Evolutionary conservation across 64 coral and sea anemone genomes (phyloP), one percentile per base, ranked within the genome.

Genomic region (Cladopsammia gracilis): DNA sequence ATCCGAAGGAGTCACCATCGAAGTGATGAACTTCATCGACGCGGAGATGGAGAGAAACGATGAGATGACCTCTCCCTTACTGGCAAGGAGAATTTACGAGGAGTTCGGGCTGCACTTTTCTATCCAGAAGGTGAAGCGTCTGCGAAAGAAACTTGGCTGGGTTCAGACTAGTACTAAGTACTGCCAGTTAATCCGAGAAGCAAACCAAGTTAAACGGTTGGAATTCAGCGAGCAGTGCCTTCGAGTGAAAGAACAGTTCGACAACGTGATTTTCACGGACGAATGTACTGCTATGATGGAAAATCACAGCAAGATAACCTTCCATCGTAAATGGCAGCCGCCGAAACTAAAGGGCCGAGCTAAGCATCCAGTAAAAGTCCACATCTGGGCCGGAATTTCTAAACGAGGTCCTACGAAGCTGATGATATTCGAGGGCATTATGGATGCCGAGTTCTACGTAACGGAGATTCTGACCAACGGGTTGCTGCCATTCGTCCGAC

Each of bases 201-300:
- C 26, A 11, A 92, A 86, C 71, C 70, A 57, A 62, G 56, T 83
- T 10, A 92, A 86, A 54, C 71, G 80, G 46, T 6, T 86, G 9
- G 79, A 92, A 48, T 92, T 83, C 81, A 71, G 79, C 34, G 25
- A 50, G 7, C 71, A 22, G 74, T 59, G 71, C 34, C 48, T 92
- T 13, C 6, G 60, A 4, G 34, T 20, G 2, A 75, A 76, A 4
- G 90, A 92, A 76, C 70, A 71, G 13, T 92, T 92, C 16, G 70
- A 76, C 52, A 46, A 84, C 44, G 89, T 92, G 10, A 92, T 92
- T 67, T 92, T 92, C 22, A 90, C 88, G 18, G 88, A 90, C 53
- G 77, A 91, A 66, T 73, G 64, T 70, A 82, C 89, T 20, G 66
- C 83, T 52, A 48, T 78, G 15, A 76, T 92, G 47, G 86, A 88